A percentile compares a stretch with the other conserved stretches of the same genome.
Evolutionary conservation across 2,888 invertebrate genomes (phyloP).

Genomic region (Catonia carolina): DNA sequence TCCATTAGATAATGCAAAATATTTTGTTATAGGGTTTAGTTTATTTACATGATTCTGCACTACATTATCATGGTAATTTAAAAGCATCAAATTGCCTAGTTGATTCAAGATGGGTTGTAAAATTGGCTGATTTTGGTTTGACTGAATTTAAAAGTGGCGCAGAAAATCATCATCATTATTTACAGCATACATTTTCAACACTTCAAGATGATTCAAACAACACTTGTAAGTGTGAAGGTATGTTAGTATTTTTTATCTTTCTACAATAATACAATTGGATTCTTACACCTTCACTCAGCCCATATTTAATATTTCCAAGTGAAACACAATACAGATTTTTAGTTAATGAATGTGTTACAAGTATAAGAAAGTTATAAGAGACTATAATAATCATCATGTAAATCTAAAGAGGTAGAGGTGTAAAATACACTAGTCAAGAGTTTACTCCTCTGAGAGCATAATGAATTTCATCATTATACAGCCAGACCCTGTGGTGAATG

Average conservation of each 20-base stretch:
- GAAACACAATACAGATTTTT: constrained; percentile 4
- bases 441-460: no score
- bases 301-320: constrained; percentile 5
- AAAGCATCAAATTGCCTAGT: constrained; percentile 89
- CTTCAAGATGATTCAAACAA: constrained; percentile 50
- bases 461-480: no score
- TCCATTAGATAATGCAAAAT: no score
- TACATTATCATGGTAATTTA: constrained; percentile 79
- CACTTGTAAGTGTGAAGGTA: constrained; percentile 65
- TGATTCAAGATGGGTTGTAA: constrained; percentile 92
- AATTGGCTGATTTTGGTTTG: constrained; percentile 86
- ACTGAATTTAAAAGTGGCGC: constrained; percentile 77
- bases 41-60: constrained; percentile 80
- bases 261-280: no score
- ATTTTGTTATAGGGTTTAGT: constrained; percentile 84
- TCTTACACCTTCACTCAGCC: no score
- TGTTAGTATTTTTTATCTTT: constrained; percentile 41
- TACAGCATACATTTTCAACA: constrained; percentile 33
- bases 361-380: no score
- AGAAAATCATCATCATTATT: constrained; percentile 47
- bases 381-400: no score
- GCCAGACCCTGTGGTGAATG: no score
- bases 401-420: no score
- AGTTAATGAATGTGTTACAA: no score
- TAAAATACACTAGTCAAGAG: no score